These are phyloP conservation scores for Brachionus rubens DNA, from an alignment of 1,140 invertebrate species.

Conservation along the genomic window DNA sequence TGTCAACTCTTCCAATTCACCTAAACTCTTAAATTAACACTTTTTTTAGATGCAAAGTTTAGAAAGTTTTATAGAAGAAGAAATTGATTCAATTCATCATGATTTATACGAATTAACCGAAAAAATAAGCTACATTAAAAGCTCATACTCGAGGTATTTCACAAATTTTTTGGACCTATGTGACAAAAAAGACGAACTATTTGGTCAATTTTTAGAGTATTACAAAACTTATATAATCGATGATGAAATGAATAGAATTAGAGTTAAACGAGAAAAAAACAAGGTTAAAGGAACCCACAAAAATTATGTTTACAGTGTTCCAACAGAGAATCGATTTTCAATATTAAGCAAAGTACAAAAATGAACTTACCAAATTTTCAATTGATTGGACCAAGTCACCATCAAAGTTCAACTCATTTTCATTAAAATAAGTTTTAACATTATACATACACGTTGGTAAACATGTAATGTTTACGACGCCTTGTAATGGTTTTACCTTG, in stretches of 20 bases:
- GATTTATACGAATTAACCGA: neutral
- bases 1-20: neutral
- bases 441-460: slow-evolving; percentile 15
- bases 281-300: no score
- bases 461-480: neutral
- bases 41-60: slow-evolving; percentile 14
- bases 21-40: neutral
- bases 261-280: neutral
- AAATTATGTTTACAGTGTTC: neutral
- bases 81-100: slow-evolving; percentile 3
- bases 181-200: neutral
- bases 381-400: neutral
- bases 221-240: neutral
- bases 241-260: neutral
- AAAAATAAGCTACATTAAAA: neutral
- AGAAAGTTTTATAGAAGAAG: neutral
- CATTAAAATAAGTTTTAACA: neutral
- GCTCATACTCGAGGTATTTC: neutral
- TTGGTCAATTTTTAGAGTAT: neutral
- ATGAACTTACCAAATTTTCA: neutral
- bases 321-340: slow-evolving; percentile 23
- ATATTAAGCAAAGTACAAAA: neutral
- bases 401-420: neutral
- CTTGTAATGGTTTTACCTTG: slow-evolving; percentile 7
- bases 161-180: slow-evolving; percentile 3